phyloP scores from a whole-genome alignment of 64 coral and sea anemone genomes.

The Stichodactyla helianthus region DNA sequence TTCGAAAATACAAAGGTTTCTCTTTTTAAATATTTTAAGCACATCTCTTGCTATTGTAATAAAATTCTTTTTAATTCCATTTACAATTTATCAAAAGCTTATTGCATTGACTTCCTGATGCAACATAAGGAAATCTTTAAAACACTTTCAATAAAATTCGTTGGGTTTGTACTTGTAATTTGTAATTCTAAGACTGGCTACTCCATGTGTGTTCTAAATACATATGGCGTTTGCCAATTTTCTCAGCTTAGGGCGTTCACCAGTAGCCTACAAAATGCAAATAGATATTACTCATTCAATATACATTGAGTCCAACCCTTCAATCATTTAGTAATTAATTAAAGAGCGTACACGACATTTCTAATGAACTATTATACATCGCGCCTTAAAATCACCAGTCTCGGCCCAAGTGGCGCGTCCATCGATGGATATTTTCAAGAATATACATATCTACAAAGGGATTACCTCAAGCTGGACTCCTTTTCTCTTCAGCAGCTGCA shows the following conservation, averaged over 20 bases:
- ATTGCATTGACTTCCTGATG: too few species aligned
- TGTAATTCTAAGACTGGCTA: too few species aligned
- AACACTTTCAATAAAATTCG: too few species aligned
- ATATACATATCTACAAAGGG: neutral
- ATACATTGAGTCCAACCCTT: neutral
- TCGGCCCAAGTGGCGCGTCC: neutral
- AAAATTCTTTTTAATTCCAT: too few species aligned
- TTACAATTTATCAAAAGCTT: too few species aligned
- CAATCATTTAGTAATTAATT: neutral
- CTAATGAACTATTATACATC: too few species aligned
- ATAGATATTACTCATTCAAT: neutral
- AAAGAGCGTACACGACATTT: too few species aligned
- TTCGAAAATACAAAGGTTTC: neutral
- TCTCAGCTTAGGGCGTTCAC: neutral
- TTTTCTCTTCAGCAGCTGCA: slow-evolving; percentile 12
- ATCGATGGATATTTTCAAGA: neutral
- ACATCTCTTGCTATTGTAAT: too few species aligned
- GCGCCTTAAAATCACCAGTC: neutral
- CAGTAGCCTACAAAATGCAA: neutral
- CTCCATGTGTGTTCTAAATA: neutral
- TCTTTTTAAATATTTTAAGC: neutral
- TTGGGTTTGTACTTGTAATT: too few species aligned
- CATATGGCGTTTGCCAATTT: neutral
- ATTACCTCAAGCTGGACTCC: neutral
- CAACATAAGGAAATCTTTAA: too few species aligned